These are phyloP conservation scores for Plecotus auritus DNA, from an alignment of 2,113 vertebrate genomes.

Conservation along the genomic window DNA sequence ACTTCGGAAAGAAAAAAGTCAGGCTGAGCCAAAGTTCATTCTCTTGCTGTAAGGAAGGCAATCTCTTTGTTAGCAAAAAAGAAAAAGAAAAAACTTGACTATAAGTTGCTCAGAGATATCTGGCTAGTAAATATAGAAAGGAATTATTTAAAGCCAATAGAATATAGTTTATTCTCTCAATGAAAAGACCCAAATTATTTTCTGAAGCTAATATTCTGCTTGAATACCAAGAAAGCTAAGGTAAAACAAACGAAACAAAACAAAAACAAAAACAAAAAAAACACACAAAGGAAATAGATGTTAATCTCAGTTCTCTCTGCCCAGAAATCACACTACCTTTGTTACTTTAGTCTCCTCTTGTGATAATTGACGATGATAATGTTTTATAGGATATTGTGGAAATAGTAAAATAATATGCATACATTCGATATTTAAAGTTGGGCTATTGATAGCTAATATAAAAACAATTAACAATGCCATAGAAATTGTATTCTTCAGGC, in stretches of 20 bases:
- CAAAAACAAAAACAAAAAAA: no score
- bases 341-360: neutral
- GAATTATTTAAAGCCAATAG: constrained; percentile 46
- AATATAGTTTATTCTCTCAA: neutral
- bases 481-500: constrained; percentile 58
- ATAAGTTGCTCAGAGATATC: constrained; percentile 27
- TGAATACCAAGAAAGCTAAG: constrained; percentile 1
- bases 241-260: neutral
- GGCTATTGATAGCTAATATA: neutral
- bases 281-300: neutral
- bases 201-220: neutral
- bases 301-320: neutral
- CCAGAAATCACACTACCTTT: neutral
- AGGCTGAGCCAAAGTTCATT: constrained; percentile 21
- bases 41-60: constrained; percentile 25
- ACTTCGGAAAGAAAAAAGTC: constrained; percentile 44
- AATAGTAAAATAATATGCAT: neutral
- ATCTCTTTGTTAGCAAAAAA: constrained; percentile 20
- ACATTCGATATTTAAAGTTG: neutral
- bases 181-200: constrained; percentile 55
- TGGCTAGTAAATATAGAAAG: constrained; percentile 37
- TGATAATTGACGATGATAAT: neutral
- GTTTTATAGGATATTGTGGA: neutral
- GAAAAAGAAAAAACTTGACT: neutral
- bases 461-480: neutral